These are phyloP conservation scores for Percopsis omiscomaycus DNA, from an alignment of 2,797 vertebrate species.

Conservation along the genomic window DNA sequence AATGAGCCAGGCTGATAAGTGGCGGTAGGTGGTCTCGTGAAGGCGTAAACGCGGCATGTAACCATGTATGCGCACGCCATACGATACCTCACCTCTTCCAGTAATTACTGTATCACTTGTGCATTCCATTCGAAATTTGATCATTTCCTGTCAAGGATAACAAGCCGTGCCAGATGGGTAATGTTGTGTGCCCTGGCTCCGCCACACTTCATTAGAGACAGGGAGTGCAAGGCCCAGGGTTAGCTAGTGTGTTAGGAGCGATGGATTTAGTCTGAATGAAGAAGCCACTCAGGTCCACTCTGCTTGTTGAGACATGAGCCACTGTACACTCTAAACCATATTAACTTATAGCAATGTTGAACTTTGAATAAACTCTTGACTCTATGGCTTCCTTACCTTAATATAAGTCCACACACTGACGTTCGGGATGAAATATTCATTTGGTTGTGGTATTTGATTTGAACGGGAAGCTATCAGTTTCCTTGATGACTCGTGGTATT, in stretches of 20 bases:
- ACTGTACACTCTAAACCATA: no score
- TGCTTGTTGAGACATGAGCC: slow-evolving; percentile 19
- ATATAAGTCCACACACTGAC: no score
- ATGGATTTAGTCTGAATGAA: not conserved
- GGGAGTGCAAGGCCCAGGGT: slow-evolving; percentile 16
- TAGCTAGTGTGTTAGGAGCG: slow-evolving; percentile 21
- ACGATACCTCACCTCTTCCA: slow-evolving; percentile 65
- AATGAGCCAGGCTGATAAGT: slow-evolving; percentile 54
- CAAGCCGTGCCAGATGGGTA: slow-evolving; percentile 59
- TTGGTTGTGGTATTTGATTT: no score
- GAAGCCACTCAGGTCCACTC: slow-evolving; percentile 6
- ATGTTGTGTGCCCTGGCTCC: slow-evolving; percentile 48
- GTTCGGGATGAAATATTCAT: no score
- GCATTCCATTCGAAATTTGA: slow-evolving; percentile 65
- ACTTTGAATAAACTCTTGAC: no score
- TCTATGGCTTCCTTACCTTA: no score
- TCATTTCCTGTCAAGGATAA: slow-evolving; percentile 63
- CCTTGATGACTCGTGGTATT: no score
- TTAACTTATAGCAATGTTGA: no score
- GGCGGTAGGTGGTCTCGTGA: slow-evolving; percentile 54
- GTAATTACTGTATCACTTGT: slow-evolving; percentile 68
- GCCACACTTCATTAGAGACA: slow-evolving; percentile 62
- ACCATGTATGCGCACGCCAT: slow-evolving; percentile 58
- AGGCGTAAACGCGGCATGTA: slow-evolving; percentile 67
- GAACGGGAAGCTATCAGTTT: no score